phyloP scores from a whole-genome alignment of 2,888 invertebrate genomes.

The Hanleya hanleyi region DNA sequence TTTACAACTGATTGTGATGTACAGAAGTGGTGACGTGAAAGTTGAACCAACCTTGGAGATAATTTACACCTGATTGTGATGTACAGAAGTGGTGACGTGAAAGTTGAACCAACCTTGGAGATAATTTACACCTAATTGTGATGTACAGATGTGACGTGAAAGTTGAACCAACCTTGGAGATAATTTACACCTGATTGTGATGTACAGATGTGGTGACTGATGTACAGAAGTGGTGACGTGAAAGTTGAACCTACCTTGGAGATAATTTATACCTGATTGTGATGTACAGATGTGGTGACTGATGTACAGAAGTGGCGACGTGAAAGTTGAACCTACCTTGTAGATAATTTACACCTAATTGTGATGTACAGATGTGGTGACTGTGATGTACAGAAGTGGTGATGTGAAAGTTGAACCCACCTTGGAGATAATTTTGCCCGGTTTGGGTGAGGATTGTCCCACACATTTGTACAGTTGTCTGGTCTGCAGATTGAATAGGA shows the following conservation, averaged over 20 bases:
- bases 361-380: too few relatives aligned
- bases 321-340: background rate
- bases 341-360: background rate
- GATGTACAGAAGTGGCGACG: background rate
- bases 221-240: too few relatives aligned
- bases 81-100: too few relatives aligned
- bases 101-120: background rate
- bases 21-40: too few relatives aligned
- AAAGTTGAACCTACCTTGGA: background rate
- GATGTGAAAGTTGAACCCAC: too few relatives aligned
- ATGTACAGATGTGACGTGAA: too few relatives aligned
- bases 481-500: background rate
- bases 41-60: background rate
- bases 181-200: background rate
- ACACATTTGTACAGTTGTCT: slow-evolving; percentile 10
- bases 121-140: background rate
- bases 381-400: background rate
- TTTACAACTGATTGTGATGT: background rate
- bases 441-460: background rate
- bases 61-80: background rate
- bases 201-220: too few relatives aligned
- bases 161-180: background rate
- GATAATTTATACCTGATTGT: background rate
- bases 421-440: background rate
- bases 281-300: too few relatives aligned